Evolutionary conservation across 2,888 invertebrate genomes (phyloP), one percentile per base, ranked within the genome.

Genomic region (Molorchus minor): DNA sequence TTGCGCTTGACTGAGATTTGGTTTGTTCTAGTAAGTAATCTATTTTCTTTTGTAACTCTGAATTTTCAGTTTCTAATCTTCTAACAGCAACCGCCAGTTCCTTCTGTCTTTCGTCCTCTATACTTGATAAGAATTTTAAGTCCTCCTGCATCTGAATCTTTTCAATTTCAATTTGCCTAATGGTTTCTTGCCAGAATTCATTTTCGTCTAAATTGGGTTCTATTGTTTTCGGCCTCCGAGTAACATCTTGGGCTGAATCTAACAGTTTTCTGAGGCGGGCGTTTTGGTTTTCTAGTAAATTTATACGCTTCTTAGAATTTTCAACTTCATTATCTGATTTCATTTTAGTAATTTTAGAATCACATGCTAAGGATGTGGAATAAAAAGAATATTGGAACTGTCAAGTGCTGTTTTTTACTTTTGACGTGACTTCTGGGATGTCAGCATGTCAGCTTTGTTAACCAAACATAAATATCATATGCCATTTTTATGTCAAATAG

Each of bases 261-360:
- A 72, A 47, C 17, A 72, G 40, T 5, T 51, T 41, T 41, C 70
- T 69, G 38, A 71, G 70, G 7, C 65, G 58, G n/a, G 44, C 61
- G 40, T 70, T 72, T 47, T 72, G 72, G 7, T 45, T 64, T 54
- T 68, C 64, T 21, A 72, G 47, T 49, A 66, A 52, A 8, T 41
- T 41, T 12, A 71, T 59, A 4, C 70, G 61, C 36, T 61, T 60
- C 36, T 55, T 62, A n/a, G 68, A 65, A 60, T 64, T 67, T 40
- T 58, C 56, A 61, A 70, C 67, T 62, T 70, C 69, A 64, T 70
- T 66, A 61, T 69, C 65, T 65, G 70, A 69, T 67, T 68, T 66
- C 70, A 71, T 71, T 36, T 15, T 52, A 10, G 13, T n/a, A 52
- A 52, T 41, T 61, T 47, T 15, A 17, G 43, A 41, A 25, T 33